phyloP scores from a whole-genome alignment of 2,113 vertebrate genomes.

The Guaruba guarouba region DNA sequence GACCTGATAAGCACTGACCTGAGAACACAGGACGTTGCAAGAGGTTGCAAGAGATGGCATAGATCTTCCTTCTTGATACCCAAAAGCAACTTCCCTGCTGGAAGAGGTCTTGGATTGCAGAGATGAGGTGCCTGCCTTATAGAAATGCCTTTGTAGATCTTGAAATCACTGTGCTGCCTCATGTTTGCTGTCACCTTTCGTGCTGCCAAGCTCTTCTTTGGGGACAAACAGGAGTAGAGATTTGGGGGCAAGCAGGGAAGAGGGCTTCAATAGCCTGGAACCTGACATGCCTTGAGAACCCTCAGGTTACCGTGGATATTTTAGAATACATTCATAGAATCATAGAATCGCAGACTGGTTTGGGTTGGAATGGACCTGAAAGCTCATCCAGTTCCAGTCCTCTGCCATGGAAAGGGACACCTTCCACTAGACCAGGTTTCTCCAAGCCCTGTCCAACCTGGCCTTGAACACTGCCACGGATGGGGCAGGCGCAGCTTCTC shows the following conservation, averaged over 20 bases:
- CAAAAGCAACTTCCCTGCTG: not conserved
- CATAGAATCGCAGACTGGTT: not conserved
- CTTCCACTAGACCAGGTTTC: no score
- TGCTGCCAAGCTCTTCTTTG: not conserved
- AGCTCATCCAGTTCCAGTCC: no score
- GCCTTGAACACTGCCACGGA: no score
- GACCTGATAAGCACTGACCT: not conserved
- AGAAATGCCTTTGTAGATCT: not conserved
- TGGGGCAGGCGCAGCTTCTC: no score
- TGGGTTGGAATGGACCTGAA: not conserved
- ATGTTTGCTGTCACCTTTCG: accelerated
- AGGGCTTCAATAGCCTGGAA: not conserved
- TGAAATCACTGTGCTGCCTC: not conserved
- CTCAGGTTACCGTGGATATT: not conserved
- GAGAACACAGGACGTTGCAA: not conserved
- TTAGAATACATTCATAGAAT: not conserved
- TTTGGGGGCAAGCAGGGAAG: not conserved
- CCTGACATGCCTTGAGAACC: not conserved
- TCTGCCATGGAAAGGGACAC: no score
- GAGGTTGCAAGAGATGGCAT: not conserved
- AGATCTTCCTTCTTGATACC: not conserved
- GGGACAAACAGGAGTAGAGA: not conserved
- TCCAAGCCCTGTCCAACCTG: no score
- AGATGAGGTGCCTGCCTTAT: not conserved
- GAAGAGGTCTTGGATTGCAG: not conserved